Base-by-base conservation (phyloP, 2,797 vertebrate species). In the Pangasius macronema region DNA sequence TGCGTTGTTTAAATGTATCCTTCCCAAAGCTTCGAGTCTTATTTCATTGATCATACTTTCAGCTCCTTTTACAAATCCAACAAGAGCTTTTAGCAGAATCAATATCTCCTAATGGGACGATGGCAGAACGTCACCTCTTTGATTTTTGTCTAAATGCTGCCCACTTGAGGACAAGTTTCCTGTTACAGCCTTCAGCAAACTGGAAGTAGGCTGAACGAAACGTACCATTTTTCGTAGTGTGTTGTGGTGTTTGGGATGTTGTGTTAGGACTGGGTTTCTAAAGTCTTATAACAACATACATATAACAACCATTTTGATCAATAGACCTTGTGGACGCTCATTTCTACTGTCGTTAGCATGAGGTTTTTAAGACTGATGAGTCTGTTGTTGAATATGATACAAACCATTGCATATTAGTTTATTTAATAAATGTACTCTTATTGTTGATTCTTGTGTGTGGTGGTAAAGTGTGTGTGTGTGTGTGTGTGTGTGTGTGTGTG, bases 131-230 rank as follows among this genome's bases (percentile, higher is more conserved):
- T 49, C 8, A 10, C 18, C 13, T 81, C 6, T 42, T 33, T 39
- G 22, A 42, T 81, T 39, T 81, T 57, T 59, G 53, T 67, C 61
- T 27, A 72, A 82, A 82, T 82, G 80, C 86, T 76, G 86, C 86
- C 80, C 86, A 51, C 86, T 75, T 49, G 68, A 27, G 86, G 86
- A 33, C 9, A 20, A 36, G 42, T 22, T 49, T 65, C 57, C 61
- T 65, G 42, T 51, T 76, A 16, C 11, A 76, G 27, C 5, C 73
- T n/a, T 51, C 72, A 46, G 22, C 20, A 73, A 27, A 20, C 42
- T 46, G 42, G 42, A 46, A 46, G 7, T 8, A 46, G 33, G 2
- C 68, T 22, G 18, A 72, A 36, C 0, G 9, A 22, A 16, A 3
- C 14, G 3, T 67, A 30, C 36, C 8, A 70, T 10, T 42, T 39